Conservation (phyloP, 2,797 vertebrate genomes). For the Moxostoma hubbsi region DNA sequence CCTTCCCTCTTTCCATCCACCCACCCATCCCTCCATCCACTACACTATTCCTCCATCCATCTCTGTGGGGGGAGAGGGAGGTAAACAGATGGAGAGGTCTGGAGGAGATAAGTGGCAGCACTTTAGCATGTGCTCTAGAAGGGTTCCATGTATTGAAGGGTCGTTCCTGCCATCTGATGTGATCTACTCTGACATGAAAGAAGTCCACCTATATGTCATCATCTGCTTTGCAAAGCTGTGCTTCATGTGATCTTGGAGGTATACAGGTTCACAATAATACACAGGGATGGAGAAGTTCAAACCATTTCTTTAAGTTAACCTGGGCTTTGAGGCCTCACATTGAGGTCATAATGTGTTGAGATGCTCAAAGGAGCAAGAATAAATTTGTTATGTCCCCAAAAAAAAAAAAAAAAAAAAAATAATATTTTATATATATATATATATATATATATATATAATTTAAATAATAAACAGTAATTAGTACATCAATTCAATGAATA, state of each 20-base stretch:
- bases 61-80: slow-evolving; percentile 47
- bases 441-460: too few species aligned
- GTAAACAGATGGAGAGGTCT: slow-evolving; percentile 64
- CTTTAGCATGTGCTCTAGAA: slow-evolving; percentile 71
- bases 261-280: slow-evolving; percentile 5
- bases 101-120: slow-evolving; percentile 70
- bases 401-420: too few species aligned
- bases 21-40: slow-evolving; percentile 52
- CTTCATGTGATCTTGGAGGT: neutral
- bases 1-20: slow-evolving; percentile 56
- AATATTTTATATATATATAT: too few species aligned
- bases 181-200: slow-evolving; percentile 47
- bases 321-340: too few species aligned
- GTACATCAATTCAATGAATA: too few species aligned
- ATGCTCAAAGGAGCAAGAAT: slow-evolving; percentile 9
- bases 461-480: too few species aligned
- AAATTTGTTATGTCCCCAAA: too few species aligned
- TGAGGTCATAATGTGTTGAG: too few species aligned
- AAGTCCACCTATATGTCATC: slow-evolving; percentile 24
- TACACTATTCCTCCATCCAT: slow-evolving; percentile 37
- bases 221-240: slow-evolving; percentile 11
- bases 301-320: neutral
- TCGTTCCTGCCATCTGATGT: slow-evolving; percentile 64
- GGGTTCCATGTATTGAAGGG: slow-evolving; percentile 45
- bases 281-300: neutral